Base-by-base conservation (phyloP, 2,797 vertebrate genomes). In the Schizothorax lantsangensis region DNA sequence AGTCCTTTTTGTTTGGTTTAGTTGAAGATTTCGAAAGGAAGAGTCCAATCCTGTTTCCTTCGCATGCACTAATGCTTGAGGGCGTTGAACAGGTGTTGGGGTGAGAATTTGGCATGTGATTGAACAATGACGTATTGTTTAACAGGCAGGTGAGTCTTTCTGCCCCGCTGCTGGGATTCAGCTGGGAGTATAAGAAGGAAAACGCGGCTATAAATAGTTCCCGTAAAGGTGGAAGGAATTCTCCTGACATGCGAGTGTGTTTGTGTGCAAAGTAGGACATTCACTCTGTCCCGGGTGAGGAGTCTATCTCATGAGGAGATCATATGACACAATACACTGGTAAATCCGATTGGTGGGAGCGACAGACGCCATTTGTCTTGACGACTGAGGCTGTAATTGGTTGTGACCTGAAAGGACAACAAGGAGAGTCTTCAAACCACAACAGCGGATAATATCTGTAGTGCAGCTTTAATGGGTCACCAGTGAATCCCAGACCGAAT, bases 201-300 rank as follows among this genome's bases (percentile, higher is more conserved):
- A 62, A 11, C n/a, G 17, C 36, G 0, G 81, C 93, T 94, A 93
- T 93, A 93, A 92, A 93, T 94, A 88, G 93, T 90, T 49, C 0
- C 0, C 64, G 74, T 69, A 30, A 88, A 92, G 88, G 89, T 88
- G 90, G 88, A 82, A 94, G 91, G 92, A 94, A 87, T 88, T 84
- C 38, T 80, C 43, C 84, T 86, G 88, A 84, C 74, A 64, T 64
- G 82, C 45, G 26, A 17, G 69, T 83, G 82, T 49, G 88, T 80
- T 33, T 62, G 82, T 59, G 47, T 54, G 85, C 72, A 43, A 78
- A 64, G n/a, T 23, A 66, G 69, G 72, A 82, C 79, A 14, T 62
- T 47, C 33, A 3, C 71, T 85, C 21, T 83, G 6, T 91, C 86
- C 89, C 47, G 23, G 85, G 62, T 83, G 89, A 89, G 66, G 64